Evolutionary conservation across 2,113 vertebrate species (phyloP), one percentile per base, ranked within the genome.

Genomic region (Xerus inauris): DNA sequence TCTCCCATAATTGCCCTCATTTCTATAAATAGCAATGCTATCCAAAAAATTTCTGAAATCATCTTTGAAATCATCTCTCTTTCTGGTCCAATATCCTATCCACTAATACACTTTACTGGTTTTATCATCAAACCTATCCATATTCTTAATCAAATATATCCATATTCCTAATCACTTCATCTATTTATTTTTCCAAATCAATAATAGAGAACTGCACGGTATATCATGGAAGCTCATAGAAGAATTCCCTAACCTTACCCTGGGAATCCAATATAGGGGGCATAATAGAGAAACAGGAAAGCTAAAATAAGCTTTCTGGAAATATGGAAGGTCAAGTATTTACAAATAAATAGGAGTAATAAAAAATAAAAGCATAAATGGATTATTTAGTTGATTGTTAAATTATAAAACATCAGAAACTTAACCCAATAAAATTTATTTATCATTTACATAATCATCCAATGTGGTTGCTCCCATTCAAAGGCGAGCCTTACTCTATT

Each of bases 61-160:
- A 86, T 95, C 51, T 97, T 94, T 47, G 20, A 92, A 87, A 79
- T 54, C 38, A 86, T 95, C 51, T 97, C 81, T 67, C 45, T 62
- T 45, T 71, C 24, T 77, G 92, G 20, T 40, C 19, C 8, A 94
- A 64, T 19, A 83, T 16, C 42, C 45, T 82, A 17, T 81, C 19
- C 5, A 80, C 84, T 51, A 77, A n/a, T 19, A 8, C 64, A 94
- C 62, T 30, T 45, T 79, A 49, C 59, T 95, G 35, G 24, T 28
- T 87, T n/a, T 94, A 10, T 92, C 26, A 75, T 94, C 19, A 75
- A 92, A 89, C 64, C 75, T 81, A 65, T 51, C 11, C 35, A 86
- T 35, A 86, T 59, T 86, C 51, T 38, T 93, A 45, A 77, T 94
- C 83, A 75, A 92, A 89, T 69, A 75, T 81, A 81, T 51, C 5